Conservation (phyloP, 2,797 vertebrate species). For the Lophius americanus region DNA sequence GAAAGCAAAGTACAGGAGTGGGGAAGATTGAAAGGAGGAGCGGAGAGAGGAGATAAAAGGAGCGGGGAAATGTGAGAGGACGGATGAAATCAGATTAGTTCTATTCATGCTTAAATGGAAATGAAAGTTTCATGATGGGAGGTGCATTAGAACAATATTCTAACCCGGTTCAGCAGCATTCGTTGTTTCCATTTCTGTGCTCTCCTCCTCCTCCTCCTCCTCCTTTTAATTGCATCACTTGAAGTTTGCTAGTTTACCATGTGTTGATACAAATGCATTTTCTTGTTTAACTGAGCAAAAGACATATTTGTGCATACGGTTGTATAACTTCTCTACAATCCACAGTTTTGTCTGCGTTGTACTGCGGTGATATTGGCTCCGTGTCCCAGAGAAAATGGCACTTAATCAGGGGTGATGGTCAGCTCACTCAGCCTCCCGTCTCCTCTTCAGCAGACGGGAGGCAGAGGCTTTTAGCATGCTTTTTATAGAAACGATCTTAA, state of each 20-base stretch:
- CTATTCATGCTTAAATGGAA: constrained; percentile 59
- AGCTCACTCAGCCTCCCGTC: too few species aligned
- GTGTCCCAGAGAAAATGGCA: too few species aligned
- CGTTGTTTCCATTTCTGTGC: constrained; percentile 26
- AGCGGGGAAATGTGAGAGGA: constrained; percentile 23
- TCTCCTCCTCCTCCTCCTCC: constrained; percentile 10
- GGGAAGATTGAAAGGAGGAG: not conserved
- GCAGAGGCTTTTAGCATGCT: too few species aligned
- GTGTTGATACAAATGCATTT: constrained; percentile 14
- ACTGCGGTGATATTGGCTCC: too few species aligned
- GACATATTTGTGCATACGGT: not conserved
- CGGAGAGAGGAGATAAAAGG: constrained; percentile 3
- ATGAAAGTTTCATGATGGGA: constrained; percentile 51
- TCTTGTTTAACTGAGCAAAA: constrained; percentile 23
- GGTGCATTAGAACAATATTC: constrained; percentile 42
- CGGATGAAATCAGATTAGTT: constrained; percentile 56
- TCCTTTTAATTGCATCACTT: constrained; percentile 32
- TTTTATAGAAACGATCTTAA: too few species aligned
- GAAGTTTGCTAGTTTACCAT: constrained; percentile 24
- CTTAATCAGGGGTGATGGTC: too few species aligned
- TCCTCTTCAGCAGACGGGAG: too few species aligned
- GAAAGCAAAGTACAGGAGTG: not conserved
- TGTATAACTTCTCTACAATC: too few species aligned
- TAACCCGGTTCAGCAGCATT: constrained; percentile 22
- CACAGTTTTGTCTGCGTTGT: too few species aligned